These are phyloP conservation scores for Ispidina lecontei DNA, from an alignment of 2,797 vertebrate species.

Conservation along the genomic window DNA sequence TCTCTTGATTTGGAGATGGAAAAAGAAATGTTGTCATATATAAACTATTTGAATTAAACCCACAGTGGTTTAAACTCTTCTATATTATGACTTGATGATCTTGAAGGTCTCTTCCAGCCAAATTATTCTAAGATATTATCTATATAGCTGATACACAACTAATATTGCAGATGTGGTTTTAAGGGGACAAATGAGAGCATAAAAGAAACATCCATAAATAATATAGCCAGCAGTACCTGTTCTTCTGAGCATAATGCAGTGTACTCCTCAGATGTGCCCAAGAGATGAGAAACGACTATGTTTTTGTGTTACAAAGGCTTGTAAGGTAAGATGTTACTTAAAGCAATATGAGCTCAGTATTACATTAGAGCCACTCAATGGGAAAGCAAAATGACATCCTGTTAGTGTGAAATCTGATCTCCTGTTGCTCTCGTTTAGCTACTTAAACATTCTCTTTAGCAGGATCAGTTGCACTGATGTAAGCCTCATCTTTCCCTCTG, in stretches of 20 bases:
- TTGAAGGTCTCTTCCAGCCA: too few species aligned
- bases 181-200: not conserved
- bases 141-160: not conserved
- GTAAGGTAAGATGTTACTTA: not conserved
- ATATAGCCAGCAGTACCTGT: not conserved
- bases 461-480: not conserved
- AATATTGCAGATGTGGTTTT: not conserved
- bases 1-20: not conserved
- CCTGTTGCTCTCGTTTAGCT: not conserved
- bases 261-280: not conserved
- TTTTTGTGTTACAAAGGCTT: not conserved
- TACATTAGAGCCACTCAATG: not conserved
- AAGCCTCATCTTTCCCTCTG: not conserved
- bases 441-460: not conserved
- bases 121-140: not conserved
- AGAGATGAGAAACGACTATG: not conserved
- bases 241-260: not conserved
- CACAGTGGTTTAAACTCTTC: not conserved
- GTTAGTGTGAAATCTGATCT: not conserved
- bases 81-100: not conserved
- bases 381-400: conserved; percentile 13
- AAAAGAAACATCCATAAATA: not conserved
- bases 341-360: not conserved
- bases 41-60: not conserved
- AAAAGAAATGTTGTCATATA: not conserved